Evolutionary conservation across 2,888 invertebrate genomes (phyloP), one percentile per base, ranked within the genome.

Genomic region (Pegoplata infirma): DNA sequence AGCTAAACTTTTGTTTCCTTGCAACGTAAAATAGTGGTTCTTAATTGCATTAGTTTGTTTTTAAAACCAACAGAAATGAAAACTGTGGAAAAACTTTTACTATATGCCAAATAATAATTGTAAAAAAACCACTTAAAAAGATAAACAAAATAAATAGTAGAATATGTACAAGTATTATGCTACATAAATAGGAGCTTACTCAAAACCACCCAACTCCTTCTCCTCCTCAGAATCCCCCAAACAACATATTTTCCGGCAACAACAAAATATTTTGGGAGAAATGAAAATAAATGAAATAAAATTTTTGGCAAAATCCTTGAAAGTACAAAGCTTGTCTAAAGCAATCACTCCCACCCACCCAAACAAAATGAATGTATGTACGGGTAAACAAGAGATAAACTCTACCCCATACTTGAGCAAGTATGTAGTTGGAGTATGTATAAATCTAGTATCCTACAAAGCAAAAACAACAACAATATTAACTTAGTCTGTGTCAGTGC

Each of bases 141-240:
- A 81, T 81, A 82, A 82, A 81, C 79, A 80, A 82, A 81, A 81
- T 81, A 82, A 82, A 82, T 82, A 77, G 78, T 61, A 64, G 63
- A 74, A 80, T 72, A 75, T 53, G 28, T 75, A 81, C 46, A 66
- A 58, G 53, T 66, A 71, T 64, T 72, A 79, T 71, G 55, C 58
- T 40, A 66, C 66, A 47, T 53, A 72, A 61, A 73, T 68, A 80
- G 63, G 69, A 59, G 67, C 72, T 77, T 71, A 49, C 40, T 12
- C 64, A 47, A 59, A 68, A 51, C 47, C 61, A 59, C 61, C 28
- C 25, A 47, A 32, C 7, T 25, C 10, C 28, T 25, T 8, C 14
- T n/a, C n/a, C n/a, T n/a, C n/a, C n/a, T n/a, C n/a, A n/a, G n/a
- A n/a, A n/a, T n/a, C 23, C 17, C 16, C 8, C 5, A 44, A 3